Conservation (phyloP, 2,888 invertebrate genomes). For the Erebia aethiops region DNA sequence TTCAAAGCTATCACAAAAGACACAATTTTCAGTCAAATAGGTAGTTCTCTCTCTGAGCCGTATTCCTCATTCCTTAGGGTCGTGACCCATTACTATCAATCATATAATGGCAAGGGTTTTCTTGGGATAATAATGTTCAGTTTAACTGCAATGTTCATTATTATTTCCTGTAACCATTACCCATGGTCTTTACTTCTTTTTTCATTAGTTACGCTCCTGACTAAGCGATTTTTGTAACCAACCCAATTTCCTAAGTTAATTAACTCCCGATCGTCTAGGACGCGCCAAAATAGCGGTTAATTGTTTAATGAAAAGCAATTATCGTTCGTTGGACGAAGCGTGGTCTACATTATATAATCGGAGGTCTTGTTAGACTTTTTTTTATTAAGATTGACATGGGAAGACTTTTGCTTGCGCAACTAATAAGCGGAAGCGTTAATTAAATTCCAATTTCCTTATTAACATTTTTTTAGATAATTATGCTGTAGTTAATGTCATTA, state of each 20-base stretch:
- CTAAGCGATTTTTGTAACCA: constrained; percentile 26
- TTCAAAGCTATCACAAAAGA: too few relatives aligned
- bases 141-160: neutral
- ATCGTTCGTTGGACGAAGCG: constrained; percentile 57
- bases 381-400: constrained; percentile 78
- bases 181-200: neutral
- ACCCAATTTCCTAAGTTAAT: constrained; percentile 40
- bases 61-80: too few relatives aligned
- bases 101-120: too few relatives aligned
- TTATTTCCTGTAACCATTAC: neutral
- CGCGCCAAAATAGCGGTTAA: constrained; percentile 59
- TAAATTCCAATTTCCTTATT: constrained; percentile 29
- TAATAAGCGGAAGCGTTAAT: constrained; percentile 41
- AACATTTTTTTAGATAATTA: neutral
- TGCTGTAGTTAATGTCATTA: neutral
- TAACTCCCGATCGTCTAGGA: constrained; percentile 38
- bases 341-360: constrained; percentile 64
- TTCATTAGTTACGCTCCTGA: neutral
- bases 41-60: too few relatives aligned
- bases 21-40: too few relatives aligned
- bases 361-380: constrained; percentile 59
- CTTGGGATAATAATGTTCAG: too few relatives aligned
- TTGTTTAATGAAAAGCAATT: constrained; percentile 76
- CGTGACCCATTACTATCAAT: too few relatives aligned
- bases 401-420: constrained; percentile 44